Conservation (phyloP, 1,140 invertebrate genomes). For the Tetramorium parvispinum region DNA sequence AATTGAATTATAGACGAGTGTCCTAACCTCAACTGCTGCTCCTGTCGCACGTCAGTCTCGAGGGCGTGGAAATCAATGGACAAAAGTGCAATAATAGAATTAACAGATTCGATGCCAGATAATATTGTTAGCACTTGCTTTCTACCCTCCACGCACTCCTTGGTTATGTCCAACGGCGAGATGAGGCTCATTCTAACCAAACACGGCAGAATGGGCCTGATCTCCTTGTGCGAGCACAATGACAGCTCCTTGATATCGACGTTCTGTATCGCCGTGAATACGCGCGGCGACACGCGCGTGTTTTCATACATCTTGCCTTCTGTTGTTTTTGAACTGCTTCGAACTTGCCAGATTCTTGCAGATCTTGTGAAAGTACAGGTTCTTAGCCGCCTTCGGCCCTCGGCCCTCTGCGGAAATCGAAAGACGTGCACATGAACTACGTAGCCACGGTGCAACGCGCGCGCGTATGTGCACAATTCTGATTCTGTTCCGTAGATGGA, state of each 20-base stretch:
- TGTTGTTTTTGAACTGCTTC: too few relatives aligned
- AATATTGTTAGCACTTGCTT: slow-evolving; percentile 95
- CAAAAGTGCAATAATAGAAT: slow-evolving; percentile 96
- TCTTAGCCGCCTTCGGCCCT: too few relatives aligned
- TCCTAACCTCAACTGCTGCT: slow-evolving; percentile 94
- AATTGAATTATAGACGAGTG: neutral
- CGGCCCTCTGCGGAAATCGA: too few relatives aligned
- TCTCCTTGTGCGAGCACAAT: slow-evolving; percentile 89
- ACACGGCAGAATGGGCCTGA: slow-evolving; percentile 96
- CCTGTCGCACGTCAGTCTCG: slow-evolving; percentile 96
- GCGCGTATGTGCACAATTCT: too few relatives aligned
- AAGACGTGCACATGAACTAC: too few relatives aligned
- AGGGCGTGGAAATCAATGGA: slow-evolving; percentile 97
- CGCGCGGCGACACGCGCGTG: slow-evolving; percentile 86
- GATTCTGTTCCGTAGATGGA: too few relatives aligned
- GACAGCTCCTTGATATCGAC: slow-evolving; percentile 91
- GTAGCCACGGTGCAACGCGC: too few relatives aligned
- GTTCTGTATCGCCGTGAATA: slow-evolving; percentile 92
- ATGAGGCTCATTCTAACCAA: slow-evolving; percentile 97
- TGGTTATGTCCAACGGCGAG: slow-evolving; percentile 93
- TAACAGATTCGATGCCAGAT: slow-evolving; percentile 96
- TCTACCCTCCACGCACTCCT: slow-evolving; percentile 92
- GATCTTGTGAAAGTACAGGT: too few relatives aligned
- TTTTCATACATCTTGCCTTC: slow-evolving; percentile 76
- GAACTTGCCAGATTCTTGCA: neutral